Conservation (phyloP, 2,888 invertebrate species). For the Dolichopus griseipennis region DNA sequence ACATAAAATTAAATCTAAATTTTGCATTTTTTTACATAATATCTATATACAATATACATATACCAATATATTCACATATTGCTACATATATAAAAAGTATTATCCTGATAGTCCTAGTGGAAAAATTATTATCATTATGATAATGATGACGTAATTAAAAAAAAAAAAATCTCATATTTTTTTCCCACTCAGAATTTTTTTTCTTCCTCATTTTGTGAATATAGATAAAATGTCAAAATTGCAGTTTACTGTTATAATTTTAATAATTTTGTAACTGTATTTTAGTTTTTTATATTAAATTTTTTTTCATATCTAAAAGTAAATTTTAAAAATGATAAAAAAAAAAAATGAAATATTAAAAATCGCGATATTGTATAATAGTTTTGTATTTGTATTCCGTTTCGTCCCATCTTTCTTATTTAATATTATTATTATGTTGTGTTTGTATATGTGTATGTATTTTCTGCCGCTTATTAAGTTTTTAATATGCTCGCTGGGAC, state of each 20-base stretch:
- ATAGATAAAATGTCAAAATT: slow-evolving; percentile 4
- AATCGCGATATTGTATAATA: neutral
- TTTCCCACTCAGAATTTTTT: too few relatives aligned
- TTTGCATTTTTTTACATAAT: neutral
- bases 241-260: slow-evolving; percentile 4
- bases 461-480: neutral
- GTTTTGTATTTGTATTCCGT: too few relatives aligned
- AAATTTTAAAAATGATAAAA: neutral
- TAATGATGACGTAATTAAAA: slow-evolving; percentile 6
- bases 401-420: too few relatives aligned
- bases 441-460: neutral
- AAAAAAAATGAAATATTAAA: neutral
- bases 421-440: too few relatives aligned
- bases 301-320: neutral
- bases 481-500: neutral
- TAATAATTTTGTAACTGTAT: neutral
- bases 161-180: neutral
- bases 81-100: neutral
- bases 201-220: neutral
- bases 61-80: neutral
- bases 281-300: too few relatives aligned
- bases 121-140: slow-evolving; percentile 1
- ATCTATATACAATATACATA: too few relatives aligned
- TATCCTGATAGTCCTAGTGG: neutral
- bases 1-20: neutral